phyloP scores from a whole-genome alignment of 2,113 vertebrate genomes.

The Girardinichthys multiradiatus region DNA sequence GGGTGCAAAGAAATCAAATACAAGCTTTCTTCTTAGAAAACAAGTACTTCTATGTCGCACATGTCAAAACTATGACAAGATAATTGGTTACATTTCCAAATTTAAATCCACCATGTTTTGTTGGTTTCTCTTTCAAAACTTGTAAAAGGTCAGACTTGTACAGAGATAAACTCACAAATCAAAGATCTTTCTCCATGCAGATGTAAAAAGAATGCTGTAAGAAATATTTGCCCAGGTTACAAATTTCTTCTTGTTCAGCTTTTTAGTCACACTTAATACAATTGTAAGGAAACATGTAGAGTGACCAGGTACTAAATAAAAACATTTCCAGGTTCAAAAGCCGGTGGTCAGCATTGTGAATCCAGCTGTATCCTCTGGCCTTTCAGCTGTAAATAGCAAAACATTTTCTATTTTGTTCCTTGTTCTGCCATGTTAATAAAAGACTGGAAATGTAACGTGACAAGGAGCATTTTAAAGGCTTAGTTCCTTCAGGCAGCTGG shows the following conservation, averaged over 20 bases:
- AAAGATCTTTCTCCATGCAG: no score
- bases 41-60: no score
- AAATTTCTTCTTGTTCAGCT: no score
- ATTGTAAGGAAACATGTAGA: not conserved
- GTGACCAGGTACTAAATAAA: not conserved
- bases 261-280: no score
- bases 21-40: no score
- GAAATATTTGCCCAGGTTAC: no score
- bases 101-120: not conserved
- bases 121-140: not conserved
- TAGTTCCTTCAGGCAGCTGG: conserved; percentile 30
- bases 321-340: conserved; percentile 22
- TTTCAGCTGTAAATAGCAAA: conserved; percentile 30
- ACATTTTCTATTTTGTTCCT: conserved; percentile 41
- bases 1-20: no score
- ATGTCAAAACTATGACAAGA: not conserved
- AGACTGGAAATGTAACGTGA: conserved; percentile 65
- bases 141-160: not conserved
- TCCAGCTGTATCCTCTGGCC: conserved; percentile 26
- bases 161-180: not conserved
- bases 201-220: no score
- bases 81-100: not conserved
- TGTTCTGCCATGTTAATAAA: conserved; percentile 38
- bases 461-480: conserved; percentile 60
- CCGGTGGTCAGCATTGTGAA: conserved; percentile 20